Evolutionary conservation across 2,888 invertebrate species (phyloP).

Genomic region (Oligia fasciuncula): DNA sequence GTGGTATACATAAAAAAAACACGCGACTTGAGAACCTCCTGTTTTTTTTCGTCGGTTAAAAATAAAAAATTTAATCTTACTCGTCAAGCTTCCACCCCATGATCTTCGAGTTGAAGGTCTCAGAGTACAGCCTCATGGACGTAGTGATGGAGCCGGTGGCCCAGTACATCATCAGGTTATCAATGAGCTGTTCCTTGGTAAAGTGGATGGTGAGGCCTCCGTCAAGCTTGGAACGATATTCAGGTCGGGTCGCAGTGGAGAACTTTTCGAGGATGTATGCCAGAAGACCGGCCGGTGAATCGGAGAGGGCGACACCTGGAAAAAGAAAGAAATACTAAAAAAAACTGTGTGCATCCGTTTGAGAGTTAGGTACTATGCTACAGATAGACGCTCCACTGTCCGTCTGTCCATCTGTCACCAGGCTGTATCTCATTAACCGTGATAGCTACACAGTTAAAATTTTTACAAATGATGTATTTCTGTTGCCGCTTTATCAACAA

Average conservation of each 20-base stretch:
- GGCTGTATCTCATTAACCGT: too few species aligned
- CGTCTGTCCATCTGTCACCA: too few species aligned
- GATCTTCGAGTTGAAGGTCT: conserved; percentile 84
- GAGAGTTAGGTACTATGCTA: too few species aligned
- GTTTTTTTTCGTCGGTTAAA: too few species aligned
- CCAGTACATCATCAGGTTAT: conserved; percentile 96
- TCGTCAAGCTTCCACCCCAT: conserved; percentile 76
- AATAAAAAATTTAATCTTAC: conserved; percentile 76
- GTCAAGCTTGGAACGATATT: conserved; percentile 86
- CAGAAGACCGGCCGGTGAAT: conserved; percentile 94
- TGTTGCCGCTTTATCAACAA: too few species aligned
- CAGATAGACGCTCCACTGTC: not conserved
- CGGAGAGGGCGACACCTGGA: conserved; percentile 91
- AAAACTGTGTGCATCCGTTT: not conserved
- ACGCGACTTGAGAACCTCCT: too few species aligned
- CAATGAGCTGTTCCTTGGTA: conserved; percentile 92
- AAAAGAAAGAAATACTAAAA: not conserved
- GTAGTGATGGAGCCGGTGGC: conserved; percentile 93
- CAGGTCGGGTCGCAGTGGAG: conserved; percentile 92
- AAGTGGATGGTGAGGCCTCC: conserved; percentile 92
- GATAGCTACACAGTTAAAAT: too few species aligned
- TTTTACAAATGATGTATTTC: too few species aligned
- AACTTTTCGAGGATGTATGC: conserved; percentile 96
- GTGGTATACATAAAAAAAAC: too few species aligned
- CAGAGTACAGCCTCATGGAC: conserved; percentile 93